Base-by-base conservation (phyloP, 2,888 invertebrate genomes). In the Mythimna loreyi region DNA sequence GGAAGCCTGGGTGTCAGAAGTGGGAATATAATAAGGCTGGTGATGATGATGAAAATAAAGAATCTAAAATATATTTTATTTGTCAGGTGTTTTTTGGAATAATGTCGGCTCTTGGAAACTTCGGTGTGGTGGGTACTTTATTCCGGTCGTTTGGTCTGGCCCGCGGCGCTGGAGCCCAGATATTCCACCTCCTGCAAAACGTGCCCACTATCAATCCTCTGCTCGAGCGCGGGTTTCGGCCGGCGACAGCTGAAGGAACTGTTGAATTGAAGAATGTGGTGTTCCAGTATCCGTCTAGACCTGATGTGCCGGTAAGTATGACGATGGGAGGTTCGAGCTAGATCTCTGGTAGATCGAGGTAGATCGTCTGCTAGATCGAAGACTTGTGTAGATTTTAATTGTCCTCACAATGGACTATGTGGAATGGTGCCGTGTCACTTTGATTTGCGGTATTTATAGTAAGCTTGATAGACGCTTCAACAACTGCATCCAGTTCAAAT, bases 251-350 rank as follows among this genome's bases (percentile, higher is more conserved):
- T 19, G 90, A 96, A 61, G 98, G 97, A 0, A 96, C 96, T 70
- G 97, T 98, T 70, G 96, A 96, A 72, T 97, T 98, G 81, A 96
- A 96, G 71, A 93, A 97, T 86, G 97, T 98, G 0, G 94, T 96
- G 62, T 98, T 98, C 89, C 93, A 96, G 58, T 98, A 98, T 92
- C 98, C 98, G 0, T 97, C 98, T 0, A 96, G 98, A 77, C 95
- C 96, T n/a, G 97, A 97, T 77, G 97, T 97, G 45, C 94, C 96
- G 86, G 97, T 98, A 90, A 93, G 93, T 84, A 66, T 40, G 6
- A 5, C 0, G 5, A 16, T 40, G 40, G 16, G 40, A 40, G 16
- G 40, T 6, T 40, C 5, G 16, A 19, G 6, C 16, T 19, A n/a
- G n/a, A 19, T 19, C 1, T n/a, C n/a, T n/a, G n/a, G n/a, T n/a